These are phyloP conservation scores for Plebejus anna DNA, from an alignment of 2,888 invertebrate species.

Conservation along the genomic window DNA sequence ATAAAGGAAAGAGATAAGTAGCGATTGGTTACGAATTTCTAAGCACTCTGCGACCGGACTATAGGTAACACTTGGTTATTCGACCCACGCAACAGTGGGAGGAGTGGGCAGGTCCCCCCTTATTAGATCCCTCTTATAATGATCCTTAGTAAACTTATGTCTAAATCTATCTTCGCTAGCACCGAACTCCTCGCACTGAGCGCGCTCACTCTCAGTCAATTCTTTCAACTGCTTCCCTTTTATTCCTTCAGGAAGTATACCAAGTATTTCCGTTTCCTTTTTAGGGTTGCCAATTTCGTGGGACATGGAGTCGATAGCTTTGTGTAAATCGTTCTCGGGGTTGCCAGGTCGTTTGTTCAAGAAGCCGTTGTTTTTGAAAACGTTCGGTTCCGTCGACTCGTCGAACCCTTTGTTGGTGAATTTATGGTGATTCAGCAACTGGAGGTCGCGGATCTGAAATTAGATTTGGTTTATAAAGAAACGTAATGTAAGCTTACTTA, in stretches of 20 bases:
- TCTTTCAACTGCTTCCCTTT: conserved; percentile 63
- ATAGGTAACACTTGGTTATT: neutral
- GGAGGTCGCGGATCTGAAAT: conserved; percentile 30
- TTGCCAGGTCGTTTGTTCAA: conserved; percentile 60
- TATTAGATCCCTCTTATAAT: conserved; percentile 56
- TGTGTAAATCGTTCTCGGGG: conserved; percentile 57
- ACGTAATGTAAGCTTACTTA: too few relatives aligned
- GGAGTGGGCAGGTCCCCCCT: conserved; percentile 23
- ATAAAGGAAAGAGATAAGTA: neutral
- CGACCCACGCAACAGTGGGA: conserved; percentile 1
- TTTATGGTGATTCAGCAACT: conserved; percentile 48
- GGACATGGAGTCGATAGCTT: conserved; percentile 60
- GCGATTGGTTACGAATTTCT: neutral
- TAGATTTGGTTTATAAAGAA: neutral
- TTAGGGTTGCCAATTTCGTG: conserved; percentile 46
- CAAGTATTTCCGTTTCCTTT: conserved; percentile 33
- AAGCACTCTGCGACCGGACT: neutral
- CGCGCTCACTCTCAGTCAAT: conserved; percentile 53
- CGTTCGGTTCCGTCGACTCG: conserved; percentile 38
- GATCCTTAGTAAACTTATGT: conserved; percentile 55
- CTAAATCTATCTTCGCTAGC: conserved; percentile 63
- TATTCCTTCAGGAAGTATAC: conserved; percentile 45
- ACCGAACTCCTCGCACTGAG: conserved; percentile 59
- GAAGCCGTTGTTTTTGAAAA: conserved; percentile 53
- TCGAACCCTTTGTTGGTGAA: conserved; percentile 57